These are phyloP conservation scores for Drosophila elegans DNA, from an alignment of 1,140 invertebrate species.

Conservation along the genomic window DNA sequence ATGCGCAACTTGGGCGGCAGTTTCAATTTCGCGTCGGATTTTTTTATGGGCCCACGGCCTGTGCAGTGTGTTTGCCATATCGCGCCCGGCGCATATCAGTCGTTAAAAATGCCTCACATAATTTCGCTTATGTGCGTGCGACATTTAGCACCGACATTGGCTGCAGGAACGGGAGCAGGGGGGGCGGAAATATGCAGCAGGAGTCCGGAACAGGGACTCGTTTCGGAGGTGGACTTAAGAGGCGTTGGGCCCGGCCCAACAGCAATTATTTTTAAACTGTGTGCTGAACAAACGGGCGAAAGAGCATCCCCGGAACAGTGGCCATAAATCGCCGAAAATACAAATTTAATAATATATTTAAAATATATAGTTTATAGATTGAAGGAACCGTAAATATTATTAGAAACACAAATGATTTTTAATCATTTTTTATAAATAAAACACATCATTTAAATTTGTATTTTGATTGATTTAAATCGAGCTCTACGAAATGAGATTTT, in stretches of 20 bases:
- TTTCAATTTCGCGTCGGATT: slow-evolving; percentile 69
- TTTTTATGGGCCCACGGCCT: slow-evolving; percentile 69
- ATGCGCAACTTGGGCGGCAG: slow-evolving; percentile 38
- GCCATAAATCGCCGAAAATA: slow-evolving; percentile 17
- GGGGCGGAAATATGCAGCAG: slow-evolving; percentile 3
- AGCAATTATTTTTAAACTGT: slow-evolving; percentile 82
- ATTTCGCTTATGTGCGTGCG: slow-evolving; percentile 79
- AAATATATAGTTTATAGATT: not conserved
- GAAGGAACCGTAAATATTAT: no score
- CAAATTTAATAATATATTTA: not conserved
- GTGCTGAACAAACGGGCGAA: slow-evolving; percentile 36
- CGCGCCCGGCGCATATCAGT: slow-evolving; percentile 61
- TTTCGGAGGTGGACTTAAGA: slow-evolving; percentile 29
- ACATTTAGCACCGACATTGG: slow-evolving; percentile 67
- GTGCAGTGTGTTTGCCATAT: slow-evolving; percentile 59
- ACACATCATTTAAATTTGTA: no score
- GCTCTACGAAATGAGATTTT: no score
- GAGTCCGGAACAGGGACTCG: slow-evolving; percentile 1
- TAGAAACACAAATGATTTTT: no score
- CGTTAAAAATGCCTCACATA: slow-evolving; percentile 81
- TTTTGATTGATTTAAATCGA: no score
- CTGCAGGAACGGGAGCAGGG: slow-evolving; percentile 10
- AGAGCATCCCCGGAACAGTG: slow-evolving; percentile 26
- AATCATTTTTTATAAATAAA: no score
- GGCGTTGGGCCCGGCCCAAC: slow-evolving; percentile 33